Percentiles rank a stretch among this genome's conserved stretches.
Conservation (phyloP, 2,797 vertebrate species). For the Yasuhikotakia modesta region DNA sequence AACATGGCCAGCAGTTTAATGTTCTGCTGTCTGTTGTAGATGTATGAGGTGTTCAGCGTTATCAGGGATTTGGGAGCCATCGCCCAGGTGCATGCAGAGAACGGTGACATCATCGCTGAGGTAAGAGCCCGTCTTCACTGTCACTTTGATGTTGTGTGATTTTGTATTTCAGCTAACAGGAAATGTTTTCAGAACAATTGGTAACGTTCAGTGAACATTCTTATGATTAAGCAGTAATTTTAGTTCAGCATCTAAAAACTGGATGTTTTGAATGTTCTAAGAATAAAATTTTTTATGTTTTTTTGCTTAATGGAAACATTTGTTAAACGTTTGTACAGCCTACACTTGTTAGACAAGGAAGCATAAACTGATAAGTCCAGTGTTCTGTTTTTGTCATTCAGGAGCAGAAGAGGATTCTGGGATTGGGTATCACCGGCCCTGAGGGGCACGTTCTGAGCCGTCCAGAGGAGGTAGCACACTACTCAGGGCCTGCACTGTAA, state of each 20-base stretch:
- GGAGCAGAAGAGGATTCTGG: constrained; percentile 94
- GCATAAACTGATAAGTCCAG: background rate
- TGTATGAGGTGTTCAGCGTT: constrained; percentile 95
- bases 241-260: too few species aligned
- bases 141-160: too few species aligned
- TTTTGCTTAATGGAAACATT: too few species aligned
- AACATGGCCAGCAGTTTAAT: background rate
- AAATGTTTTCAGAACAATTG: constrained; percentile 16
- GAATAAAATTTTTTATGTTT: too few species aligned
- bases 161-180: too few species aligned
- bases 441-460: constrained; percentile 95
- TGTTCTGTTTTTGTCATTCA: constrained; percentile 62
- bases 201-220: too few species aligned
- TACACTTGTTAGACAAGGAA: background rate
- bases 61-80: constrained; percentile 95
- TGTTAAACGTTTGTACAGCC: too few species aligned
- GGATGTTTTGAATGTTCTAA: too few species aligned
- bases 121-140: constrained; percentile 74
- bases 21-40: constrained; percentile 77
- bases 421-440: constrained; percentile 94
- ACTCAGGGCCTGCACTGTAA: constrained; percentile 1
- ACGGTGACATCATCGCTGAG: constrained; percentile 96
- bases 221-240: too few species aligned
- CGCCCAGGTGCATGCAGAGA: constrained; percentile 96
- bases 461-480: constrained; percentile 87